Base-by-base conservation (phyloP, 2,888 invertebrate species). In the Melinaea menophilus region DNA sequence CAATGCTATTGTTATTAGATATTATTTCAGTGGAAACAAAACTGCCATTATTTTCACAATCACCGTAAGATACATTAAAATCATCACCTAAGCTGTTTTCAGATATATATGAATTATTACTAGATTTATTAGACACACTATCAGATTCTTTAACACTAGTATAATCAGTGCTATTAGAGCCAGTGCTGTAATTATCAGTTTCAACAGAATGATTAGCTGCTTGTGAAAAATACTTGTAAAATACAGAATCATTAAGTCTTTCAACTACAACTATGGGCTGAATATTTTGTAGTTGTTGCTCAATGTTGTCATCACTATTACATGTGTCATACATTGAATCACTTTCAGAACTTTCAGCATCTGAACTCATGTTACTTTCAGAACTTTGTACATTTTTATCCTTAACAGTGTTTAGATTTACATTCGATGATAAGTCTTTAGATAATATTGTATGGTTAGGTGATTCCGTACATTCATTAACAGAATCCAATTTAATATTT, bases 241-340 rank as follows among this genome's bases (percentile, higher is more conserved):
- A 82, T 68, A 79, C 48, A 12, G 83, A 81, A 70, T 83, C 75
- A 75, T 78, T 76, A 64, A 89, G 72, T 76, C 72, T 84, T 63
- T 79, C 74, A 57, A 88, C 64, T 34, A 70, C 62, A 34, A 89
- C 79, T 69, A 78, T 33, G 58, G 82, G 83, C 69, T 79, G 73
- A 70, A 71, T 79, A 12, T 60, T 11, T 34, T 60, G 9, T 56
- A 5, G 54, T 58, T 56, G 61, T 41, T 66, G 59, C 64, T 64
- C 67, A 31, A 57, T 58, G 70, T 68, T 72, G 56, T 75, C 73
- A 12, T 81, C 81, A 78, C 82, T 85, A 64, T 79, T 75, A 70
- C 88, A 89, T 63, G 87, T 86, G 65, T 87, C 82, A 81, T 88
- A 89, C 56, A 78, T 68, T 45, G 86, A 86, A 70, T 78, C 74